Evolutionary conservation across 1,140 invertebrate species (phyloP).

Genomic region (Psilanteris sp.): DNA sequence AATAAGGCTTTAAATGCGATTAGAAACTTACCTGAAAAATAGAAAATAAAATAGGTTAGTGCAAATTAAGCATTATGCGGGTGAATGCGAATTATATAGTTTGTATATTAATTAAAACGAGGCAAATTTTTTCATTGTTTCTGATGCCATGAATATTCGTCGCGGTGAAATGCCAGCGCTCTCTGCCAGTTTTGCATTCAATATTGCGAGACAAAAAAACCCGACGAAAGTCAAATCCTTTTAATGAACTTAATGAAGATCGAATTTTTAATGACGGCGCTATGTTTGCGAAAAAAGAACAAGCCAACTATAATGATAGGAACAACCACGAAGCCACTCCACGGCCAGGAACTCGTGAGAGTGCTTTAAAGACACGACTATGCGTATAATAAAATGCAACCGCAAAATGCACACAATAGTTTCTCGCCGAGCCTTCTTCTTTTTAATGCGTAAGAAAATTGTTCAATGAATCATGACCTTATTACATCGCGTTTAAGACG

Average conservation of each 20-base stretch:
- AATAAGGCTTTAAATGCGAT: background rate
- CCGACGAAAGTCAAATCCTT: constrained; percentile 31
- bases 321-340: constrained; percentile 31
- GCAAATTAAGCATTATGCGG: no score
- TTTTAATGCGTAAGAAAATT: constrained; percentile 4
- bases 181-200: constrained; percentile 9
- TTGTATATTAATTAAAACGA: constrained; percentile 33
- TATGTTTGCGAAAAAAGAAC: constrained; percentile 26
- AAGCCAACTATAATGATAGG: constrained; percentile 28
- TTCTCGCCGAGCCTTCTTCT: constrained; percentile 12
- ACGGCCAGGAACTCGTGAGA: constrained; percentile 20
- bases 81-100: constrained; percentile 23
- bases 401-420: constrained; percentile 22
- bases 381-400: constrained; percentile 23
- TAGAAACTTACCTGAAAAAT: constrained; percentile 54
- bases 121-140: constrained; percentile 4
- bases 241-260: constrained; percentile 59
- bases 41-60: constrained; percentile 27
- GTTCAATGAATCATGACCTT: no score
- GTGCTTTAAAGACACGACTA: constrained; percentile 36
- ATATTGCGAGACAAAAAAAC: constrained; percentile 34
- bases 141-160: constrained; percentile 12
- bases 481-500: no score
- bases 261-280: constrained; percentile 54
- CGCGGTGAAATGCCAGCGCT: constrained; percentile 17